Percentiles rank a stretch among this genome's conserved stretches.
Evolutionary conservation across 2,888 invertebrate species (phyloP).

Genomic region (Mythimna lalbum): DNA sequence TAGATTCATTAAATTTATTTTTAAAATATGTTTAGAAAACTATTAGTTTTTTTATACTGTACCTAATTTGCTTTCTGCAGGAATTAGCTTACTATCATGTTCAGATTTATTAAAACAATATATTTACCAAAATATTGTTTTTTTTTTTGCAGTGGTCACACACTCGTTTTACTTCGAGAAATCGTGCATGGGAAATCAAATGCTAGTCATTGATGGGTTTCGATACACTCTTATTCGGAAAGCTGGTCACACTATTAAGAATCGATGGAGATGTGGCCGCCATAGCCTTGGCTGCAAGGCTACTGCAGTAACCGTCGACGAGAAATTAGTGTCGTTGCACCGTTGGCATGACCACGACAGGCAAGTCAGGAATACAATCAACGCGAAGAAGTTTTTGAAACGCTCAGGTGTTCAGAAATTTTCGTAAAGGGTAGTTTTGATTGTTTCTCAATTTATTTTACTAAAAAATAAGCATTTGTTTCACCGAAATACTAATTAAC

Average conservation of each 20-base stretch:
- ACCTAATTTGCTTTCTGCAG: not conserved
- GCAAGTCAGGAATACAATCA: not conserved
- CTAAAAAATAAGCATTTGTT: no score
- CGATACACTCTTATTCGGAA: constrained; percentile 26
- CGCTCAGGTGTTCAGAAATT: not conserved
- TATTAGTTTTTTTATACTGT: not conserved
- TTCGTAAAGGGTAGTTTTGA: not conserved
- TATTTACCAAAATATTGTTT: no score
- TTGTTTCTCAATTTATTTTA: no score
- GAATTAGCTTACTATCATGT: not conserved
- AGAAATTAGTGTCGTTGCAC: not conserved
- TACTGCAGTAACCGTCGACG: constrained; percentile 26
- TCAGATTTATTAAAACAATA: no score
- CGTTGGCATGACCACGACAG: constrained; percentile 27
- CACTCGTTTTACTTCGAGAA: constrained; percentile 11
- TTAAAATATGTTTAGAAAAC: not conserved
- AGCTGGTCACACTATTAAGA: not conserved
- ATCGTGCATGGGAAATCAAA: constrained; percentile 36
- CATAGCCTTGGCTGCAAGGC: constrained; percentile 50
- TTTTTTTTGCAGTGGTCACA: constrained; percentile 44
- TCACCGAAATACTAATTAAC: no score
- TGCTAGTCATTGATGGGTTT: constrained; percentile 49
- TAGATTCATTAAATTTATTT: not conserved
- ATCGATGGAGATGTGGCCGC: constrained; percentile 37
- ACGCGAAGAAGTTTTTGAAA: not conserved